Evolutionary conservation across 2,888 invertebrate genomes (phyloP).

Genomic region (Tenthredo livida): DNA sequence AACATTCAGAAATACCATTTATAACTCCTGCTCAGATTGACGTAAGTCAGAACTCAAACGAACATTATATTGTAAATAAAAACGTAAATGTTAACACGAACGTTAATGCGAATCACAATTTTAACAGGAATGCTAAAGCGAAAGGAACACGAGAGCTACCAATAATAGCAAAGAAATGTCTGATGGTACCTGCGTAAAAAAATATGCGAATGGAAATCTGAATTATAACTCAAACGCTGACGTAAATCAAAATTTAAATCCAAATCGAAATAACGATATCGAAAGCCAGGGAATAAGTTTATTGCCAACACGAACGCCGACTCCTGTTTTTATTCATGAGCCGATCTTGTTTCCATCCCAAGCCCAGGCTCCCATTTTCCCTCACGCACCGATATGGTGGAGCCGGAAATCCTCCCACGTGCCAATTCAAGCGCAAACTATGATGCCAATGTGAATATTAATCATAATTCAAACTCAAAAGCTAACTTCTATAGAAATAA

Average conservation of each 20-base stretch:
- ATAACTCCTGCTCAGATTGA: background rate
- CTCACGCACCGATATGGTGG: background rate
- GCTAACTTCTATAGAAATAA: slow-evolving; percentile 4
- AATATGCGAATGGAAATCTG: slow-evolving; percentile 57
- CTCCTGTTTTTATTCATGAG: background rate
- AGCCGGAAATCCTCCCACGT: background rate
- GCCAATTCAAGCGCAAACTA: slow-evolving; percentile 31
- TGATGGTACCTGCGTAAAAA: background rate
- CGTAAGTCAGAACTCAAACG: background rate
- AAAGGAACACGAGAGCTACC: background rate
- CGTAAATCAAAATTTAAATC: slow-evolving; percentile 62
- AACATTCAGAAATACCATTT: slow-evolving; percentile 36
- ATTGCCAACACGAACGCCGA: slow-evolving; percentile 11
- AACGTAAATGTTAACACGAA: slow-evolving; percentile 11
- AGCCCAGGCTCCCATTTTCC: background rate
- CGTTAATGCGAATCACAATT: background rate
- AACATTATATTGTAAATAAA: background rate
- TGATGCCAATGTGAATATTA: slow-evolving; percentile 14
- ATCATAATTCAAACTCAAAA: slow-evolving; percentile 3
- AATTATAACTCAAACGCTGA: slow-evolving; percentile 53
- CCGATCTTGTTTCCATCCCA: background rate
- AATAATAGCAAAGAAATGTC: background rate
- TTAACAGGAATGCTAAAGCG: background rate
- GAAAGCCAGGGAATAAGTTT: slow-evolving; percentile 5
- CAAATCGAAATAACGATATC: slow-evolving; percentile 63